phyloP scores from a whole-genome alignment of 1,140 invertebrate genomes.

The Stegodyphus mimosarum region DNA sequence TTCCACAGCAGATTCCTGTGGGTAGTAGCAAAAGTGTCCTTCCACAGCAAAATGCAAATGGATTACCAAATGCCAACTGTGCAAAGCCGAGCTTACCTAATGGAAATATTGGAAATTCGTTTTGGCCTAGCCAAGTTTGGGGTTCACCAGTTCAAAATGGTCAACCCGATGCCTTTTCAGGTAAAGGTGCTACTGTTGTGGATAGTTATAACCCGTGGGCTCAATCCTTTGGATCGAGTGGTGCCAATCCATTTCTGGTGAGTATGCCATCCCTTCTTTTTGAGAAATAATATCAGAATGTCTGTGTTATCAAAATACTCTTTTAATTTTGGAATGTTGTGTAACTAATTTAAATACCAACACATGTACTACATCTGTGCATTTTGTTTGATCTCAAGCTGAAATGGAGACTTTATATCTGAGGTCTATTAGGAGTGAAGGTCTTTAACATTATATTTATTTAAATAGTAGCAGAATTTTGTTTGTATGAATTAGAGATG shows the following conservation, averaged over 20 bases:
- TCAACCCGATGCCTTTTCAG: constrained; percentile 31
- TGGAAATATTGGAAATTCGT: constrained; percentile 11
- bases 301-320: too few species aligned
- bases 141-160: background rate
- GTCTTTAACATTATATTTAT: too few species aligned
- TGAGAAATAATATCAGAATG: too few species aligned
- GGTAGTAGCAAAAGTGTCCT: background rate
- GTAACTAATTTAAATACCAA: too few species aligned
- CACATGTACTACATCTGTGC: too few species aligned
- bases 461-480: too few species aligned
- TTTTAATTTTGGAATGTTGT: too few species aligned
- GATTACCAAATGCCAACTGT: constrained; percentile 20
- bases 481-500: too few species aligned
- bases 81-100: constrained; percentile 38
- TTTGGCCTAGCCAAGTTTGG: constrained; percentile 33
- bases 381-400: too few species aligned
- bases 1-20: background rate
- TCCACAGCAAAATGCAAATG: constrained; percentile 18
- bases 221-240: constrained; percentile 21
- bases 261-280: background rate
- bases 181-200: constrained; percentile 13
- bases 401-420: too few species aligned
- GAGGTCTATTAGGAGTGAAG: too few species aligned
- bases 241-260: constrained; percentile 52
- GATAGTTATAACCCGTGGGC: constrained; percentile 49